Base-by-base conservation (phyloP, 2,888 invertebrate genomes). In the Carabus problematicus region DNA sequence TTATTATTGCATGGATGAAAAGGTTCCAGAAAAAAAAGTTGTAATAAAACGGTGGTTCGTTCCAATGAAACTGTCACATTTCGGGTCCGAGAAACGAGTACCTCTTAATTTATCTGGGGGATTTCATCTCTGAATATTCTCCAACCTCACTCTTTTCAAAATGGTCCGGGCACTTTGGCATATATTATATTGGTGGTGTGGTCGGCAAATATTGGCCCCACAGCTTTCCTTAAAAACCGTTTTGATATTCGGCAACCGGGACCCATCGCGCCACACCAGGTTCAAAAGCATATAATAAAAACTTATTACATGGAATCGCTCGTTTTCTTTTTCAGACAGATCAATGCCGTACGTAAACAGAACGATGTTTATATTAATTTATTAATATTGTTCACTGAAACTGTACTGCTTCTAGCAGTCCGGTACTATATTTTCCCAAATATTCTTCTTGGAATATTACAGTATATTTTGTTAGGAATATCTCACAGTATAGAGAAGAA, bases 41-140 rank as follows among this genome's bases (percentile, higher is more conserved):
- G 59, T 66, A 66, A 66, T 66, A 66, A 66, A 66, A 58, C 61
- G 54, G 56, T 14, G 49, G 49, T 41, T 49, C 14, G 47, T 42
- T 66, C 66, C 66, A 66, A 66, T 66, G 66, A 66, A 66, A 66
- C 66, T 66, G 66, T 66, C 66, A 66, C 59, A 66, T 66, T 66
- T 66, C 66, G 59, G 49, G 62, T 16, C 39, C 18, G n/a, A 14
- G 62, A 52, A 49, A 62, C 42, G 62, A 55, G 58, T 59, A 40
- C 41, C 59, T 66, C 59, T 66, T 66, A 66, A 66, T 66, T 66
- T 66, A 66, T 66, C 66, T 66, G 18, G 42, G 59, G 66, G n/a
- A n/a, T 66, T 66, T 66, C 66, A 59, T 66, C 66, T 66, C 41
- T 66, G 59, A 59, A 66, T 66, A 66, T 66, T 66, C 18, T 40